phyloP scores from a whole-genome alignment of 2,113 vertebrate genomes.

The Microtus ochrogaster region DNA sequence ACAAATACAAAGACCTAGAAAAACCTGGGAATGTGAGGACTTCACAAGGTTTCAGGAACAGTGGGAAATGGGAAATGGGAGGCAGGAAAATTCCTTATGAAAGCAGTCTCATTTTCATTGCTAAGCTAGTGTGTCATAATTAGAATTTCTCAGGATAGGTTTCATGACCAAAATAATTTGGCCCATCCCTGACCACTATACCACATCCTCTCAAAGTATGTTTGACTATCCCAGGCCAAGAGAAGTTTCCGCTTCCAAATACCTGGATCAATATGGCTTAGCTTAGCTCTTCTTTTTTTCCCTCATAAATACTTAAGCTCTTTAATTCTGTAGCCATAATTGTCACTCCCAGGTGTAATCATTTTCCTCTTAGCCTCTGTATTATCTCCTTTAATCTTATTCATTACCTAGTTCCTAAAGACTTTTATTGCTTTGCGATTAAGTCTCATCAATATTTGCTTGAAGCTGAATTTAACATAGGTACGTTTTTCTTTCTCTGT shows the following conservation, averaged over 20 bases:
- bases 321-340: slow-evolving; percentile 49
- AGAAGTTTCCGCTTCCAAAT: background rate
- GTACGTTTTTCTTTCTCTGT: background rate
- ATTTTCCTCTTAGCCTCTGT: background rate
- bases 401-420: background rate
- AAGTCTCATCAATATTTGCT: background rate
- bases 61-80: background rate
- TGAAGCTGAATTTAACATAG: background rate
- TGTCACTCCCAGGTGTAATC: slow-evolving; percentile 5
- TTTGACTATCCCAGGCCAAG: background rate
- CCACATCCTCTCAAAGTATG: background rate
- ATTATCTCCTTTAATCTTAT: slow-evolving; percentile 40
- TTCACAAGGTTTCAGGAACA: background rate
- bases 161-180: background rate
- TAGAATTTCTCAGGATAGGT: background rate
- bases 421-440: background rate
- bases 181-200: background rate
- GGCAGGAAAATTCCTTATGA: background rate
- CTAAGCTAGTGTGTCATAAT: background rate
- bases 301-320: background rate
- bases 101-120: background rate
- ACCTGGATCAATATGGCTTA: background rate
- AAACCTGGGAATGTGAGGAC: background rate
- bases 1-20: background rate
- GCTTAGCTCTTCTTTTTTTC: background rate